phyloP scores from a whole-genome alignment of 2,797 vertebrate species.

The Onychomys arenicola region DNA sequence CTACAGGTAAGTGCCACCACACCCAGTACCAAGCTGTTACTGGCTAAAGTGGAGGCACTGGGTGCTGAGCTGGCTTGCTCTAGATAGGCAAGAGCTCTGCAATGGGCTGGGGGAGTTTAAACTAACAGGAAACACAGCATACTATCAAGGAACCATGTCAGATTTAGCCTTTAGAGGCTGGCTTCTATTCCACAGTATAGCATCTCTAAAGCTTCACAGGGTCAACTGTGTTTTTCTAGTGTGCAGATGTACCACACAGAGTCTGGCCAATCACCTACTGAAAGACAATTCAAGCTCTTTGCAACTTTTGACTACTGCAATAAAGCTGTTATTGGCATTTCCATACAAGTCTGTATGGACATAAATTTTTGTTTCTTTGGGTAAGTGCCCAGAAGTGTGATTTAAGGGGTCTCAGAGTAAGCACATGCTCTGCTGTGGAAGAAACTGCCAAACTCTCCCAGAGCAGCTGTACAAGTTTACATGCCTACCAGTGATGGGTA shows the following conservation, averaged over 20 bases:
- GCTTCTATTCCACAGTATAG: background rate
- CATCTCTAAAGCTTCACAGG: background rate
- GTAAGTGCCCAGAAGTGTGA: background rate
- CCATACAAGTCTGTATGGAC: background rate
- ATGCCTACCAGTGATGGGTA: background rate
- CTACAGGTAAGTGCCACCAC: background rate
- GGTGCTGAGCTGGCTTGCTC: background rate
- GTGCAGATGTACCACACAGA: background rate
- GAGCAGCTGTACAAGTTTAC: background rate
- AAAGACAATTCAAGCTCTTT: background rate
- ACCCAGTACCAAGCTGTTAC: background rate
- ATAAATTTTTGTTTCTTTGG: background rate
- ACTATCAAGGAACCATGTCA: background rate
- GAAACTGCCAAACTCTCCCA: background rate
- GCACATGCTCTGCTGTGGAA: background rate
- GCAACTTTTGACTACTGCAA: background rate
- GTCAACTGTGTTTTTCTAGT: fast-evolving
- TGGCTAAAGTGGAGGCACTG: background rate
- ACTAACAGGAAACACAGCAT: background rate
- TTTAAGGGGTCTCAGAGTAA: background rate
- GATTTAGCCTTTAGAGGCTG: background rate
- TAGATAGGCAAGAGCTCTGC: background rate
- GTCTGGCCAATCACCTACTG: background rate
- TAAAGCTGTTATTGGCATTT: background rate
- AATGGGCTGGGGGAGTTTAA: background rate